Evolutionary conservation across 2,797 vertebrate genomes (phyloP).

Genomic region (Chaunax sp.): DNA sequence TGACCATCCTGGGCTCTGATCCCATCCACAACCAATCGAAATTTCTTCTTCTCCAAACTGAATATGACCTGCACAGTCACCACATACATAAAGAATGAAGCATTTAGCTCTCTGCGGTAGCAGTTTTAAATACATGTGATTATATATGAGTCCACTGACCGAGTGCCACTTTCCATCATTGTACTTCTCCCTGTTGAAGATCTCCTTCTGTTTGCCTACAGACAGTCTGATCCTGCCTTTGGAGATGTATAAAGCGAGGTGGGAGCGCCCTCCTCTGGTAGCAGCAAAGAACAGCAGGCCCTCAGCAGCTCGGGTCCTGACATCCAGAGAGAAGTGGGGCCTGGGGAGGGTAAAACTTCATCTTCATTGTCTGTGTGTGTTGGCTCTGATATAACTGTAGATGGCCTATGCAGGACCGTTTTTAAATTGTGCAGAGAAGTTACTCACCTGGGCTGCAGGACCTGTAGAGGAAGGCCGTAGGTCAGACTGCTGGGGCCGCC

Average conservation of each 20-base stretch:
- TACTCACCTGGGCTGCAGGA: constrained; percentile 85
- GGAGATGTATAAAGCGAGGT: constrained; percentile 88
- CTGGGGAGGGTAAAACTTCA: constrained; percentile 65
- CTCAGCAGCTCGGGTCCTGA: constrained; percentile 84
- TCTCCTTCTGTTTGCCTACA: constrained; percentile 82
- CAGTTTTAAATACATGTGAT: neutral
- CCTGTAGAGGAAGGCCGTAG: constrained; percentile 81
- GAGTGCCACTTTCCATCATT: constrained; percentile 94
- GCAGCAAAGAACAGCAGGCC: constrained; percentile 89
- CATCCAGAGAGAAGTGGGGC: constrained; percentile 88
- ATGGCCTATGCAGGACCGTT: constrained; percentile 76
- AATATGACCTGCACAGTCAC: constrained; percentile 83
- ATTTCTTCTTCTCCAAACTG: constrained; percentile 83
- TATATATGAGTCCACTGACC: constrained; percentile 79
- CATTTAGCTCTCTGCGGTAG: neutral
- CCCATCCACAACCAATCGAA: constrained; percentile 88
- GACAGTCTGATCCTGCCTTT: constrained; percentile 90
- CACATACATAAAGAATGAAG: neutral
- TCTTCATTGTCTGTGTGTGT: constrained; percentile 12
- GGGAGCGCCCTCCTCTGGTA: constrained; percentile 79
- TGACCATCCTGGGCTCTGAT: constrained; percentile 86
- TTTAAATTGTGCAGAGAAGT: neutral
- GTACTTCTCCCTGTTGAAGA: constrained; percentile 90
- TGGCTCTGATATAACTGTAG: constrained; percentile 25
- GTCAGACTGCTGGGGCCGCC: constrained; percentile 84